A percentile compares a stretch with the other conserved stretches of the same genome.
Conservation (phyloP, 2,888 invertebrate species). For the Subacronicta megacephala region DNA sequence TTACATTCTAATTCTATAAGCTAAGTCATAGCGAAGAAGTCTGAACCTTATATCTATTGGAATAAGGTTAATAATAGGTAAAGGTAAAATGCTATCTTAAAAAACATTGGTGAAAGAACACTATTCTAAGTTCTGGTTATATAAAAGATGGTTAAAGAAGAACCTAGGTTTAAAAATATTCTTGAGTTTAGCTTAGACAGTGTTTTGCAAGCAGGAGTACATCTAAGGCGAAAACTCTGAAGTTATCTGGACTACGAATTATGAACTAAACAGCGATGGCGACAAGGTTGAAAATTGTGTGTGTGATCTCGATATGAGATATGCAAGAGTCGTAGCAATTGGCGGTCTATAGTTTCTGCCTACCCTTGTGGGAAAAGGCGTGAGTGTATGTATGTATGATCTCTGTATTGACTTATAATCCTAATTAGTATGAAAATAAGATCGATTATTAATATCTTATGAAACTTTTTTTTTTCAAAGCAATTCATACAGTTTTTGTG, state of each 20-base stretch:
- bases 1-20: conserved; percentile 15
- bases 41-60: conserved; percentile 30
- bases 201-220: too few relatives aligned
- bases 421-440: conserved; percentile 10
- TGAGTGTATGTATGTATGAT: too few relatives aligned
- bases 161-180: too few relatives aligned
- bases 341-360: too few relatives aligned
- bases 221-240: conserved; percentile 13
- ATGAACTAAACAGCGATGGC: not conserved
- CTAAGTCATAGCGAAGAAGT: conserved; percentile 30
- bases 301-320: conserved; percentile 43
- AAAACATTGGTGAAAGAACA: conserved; percentile 20
- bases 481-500: conserved; percentile 32
- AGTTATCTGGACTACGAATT: conserved; percentile 1
- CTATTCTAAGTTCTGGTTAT: conserved; percentile 9
- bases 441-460: conserved; percentile 27
- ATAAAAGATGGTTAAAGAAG: too few relatives aligned
- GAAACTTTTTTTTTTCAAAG: conserved; percentile 15
- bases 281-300: conserved; percentile 3
- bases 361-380: too few relatives aligned
- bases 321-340: too few relatives aligned
- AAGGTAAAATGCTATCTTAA: not conserved
- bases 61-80: conserved; percentile 24
- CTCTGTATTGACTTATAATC: conserved; percentile 42
- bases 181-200: too few relatives aligned